Conservation (phyloP, 2,113 vertebrate genomes). For the Hemiprocne comata region DNA sequence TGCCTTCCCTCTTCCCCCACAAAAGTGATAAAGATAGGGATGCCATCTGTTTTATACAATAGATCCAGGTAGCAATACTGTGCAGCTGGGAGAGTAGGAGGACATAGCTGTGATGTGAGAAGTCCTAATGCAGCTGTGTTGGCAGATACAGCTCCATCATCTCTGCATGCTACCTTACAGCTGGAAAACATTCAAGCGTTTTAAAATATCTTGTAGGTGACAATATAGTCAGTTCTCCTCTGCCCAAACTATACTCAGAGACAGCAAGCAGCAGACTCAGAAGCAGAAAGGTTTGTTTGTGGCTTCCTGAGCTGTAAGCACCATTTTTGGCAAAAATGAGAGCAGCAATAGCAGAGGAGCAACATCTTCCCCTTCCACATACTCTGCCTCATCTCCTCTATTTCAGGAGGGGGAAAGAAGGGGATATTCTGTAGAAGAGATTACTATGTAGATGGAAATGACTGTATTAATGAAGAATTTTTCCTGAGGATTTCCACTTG, state of each 20-base stretch:
- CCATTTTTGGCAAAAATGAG: neutral
- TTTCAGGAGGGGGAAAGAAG: neutral
- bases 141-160: neutral
- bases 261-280: neutral
- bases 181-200: neutral
- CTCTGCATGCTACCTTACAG: rapidly evolving
- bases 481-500: neutral
- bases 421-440: neutral
- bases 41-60: neutral
- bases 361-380: neutral
- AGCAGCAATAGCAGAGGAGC: neutral
- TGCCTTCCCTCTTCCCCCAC: neutral
- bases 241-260: neutral
- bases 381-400: neutral
- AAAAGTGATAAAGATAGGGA: neutral
- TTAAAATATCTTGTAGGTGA: neutral
- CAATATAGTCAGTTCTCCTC: neutral
- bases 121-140: neutral
- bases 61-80: neutral
- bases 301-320: neutral
- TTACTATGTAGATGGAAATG: rapidly evolving
- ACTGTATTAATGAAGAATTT: neutral
- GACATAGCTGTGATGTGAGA: neutral
- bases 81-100: rapidly evolving
- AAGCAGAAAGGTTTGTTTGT: neutral